Evolutionary conservation across 92 coral and sea anemone species (phyloP).

Genomic region (Ricordea florida): DNA sequence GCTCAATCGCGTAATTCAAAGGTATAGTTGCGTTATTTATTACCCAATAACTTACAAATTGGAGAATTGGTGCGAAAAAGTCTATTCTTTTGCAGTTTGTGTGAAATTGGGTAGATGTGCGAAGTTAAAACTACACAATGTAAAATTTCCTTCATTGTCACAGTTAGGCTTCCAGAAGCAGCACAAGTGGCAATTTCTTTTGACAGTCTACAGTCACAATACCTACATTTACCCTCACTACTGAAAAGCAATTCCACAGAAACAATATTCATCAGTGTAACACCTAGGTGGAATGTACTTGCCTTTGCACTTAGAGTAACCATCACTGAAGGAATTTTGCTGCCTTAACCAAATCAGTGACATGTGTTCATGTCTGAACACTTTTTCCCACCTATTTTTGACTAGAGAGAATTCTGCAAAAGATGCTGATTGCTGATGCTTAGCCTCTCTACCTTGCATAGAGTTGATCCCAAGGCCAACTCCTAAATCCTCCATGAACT

Average conservation of each 20-base stretch:
- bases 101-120: too few relatives aligned
- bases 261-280: constrained; percentile 50
- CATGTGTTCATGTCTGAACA: constrained; percentile 67
- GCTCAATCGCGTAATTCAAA: not conserved
- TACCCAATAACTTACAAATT: not conserved
- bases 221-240: constrained; percentile 13
- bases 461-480: constrained; percentile 60
- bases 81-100: too few relatives aligned
- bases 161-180: constrained; percentile 54
- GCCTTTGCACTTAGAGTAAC: constrained; percentile 41
- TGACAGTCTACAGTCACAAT: constrained; percentile 37
- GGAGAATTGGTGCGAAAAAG: too few relatives aligned
- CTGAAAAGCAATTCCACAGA: constrained; percentile 58
- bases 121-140: too few relatives aligned
- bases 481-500: constrained; percentile 50
- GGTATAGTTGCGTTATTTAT: not conserved
- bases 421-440: constrained; percentile 62
- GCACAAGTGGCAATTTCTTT: constrained; percentile 52
- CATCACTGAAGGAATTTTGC: constrained; percentile 58
- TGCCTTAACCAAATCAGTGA: constrained; percentile 62
- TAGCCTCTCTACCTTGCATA: constrained; percentile 75
- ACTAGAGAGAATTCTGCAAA: constrained; percentile 60
- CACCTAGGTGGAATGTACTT: constrained; percentile 54
- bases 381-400: constrained; percentile 70
- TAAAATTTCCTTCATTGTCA: constrained; percentile 38